These are phyloP conservation scores for Thaleichthys pacificus DNA, from an alignment of 2,797 vertebrate species.

Conservation along the genomic window DNA sequence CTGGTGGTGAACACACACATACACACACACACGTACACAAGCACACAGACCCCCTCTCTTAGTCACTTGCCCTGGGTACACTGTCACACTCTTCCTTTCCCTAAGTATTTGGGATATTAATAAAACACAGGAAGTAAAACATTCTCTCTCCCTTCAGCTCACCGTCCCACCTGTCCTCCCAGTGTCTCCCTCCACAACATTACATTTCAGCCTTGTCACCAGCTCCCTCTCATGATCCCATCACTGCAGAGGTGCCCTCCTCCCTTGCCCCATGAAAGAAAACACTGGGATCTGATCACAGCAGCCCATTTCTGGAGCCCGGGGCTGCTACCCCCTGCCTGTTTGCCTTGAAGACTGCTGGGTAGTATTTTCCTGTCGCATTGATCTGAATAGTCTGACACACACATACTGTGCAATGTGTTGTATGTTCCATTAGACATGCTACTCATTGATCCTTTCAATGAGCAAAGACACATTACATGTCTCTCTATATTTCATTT, in stretches of 20 bases:
- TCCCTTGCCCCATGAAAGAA: conserved; percentile 37
- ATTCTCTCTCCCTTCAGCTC: conserved; percentile 36
- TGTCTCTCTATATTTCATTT: too few relatives aligned
- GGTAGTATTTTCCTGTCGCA: not conserved
- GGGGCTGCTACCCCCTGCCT: too few relatives aligned
- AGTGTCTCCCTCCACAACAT: conserved; percentile 36
- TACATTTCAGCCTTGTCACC: conserved; percentile 13
- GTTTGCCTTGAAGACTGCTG: not conserved
- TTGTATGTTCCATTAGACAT: not conserved
- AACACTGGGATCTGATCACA: too few relatives aligned
- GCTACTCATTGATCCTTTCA: not conserved
- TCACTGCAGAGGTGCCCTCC: conserved; percentile 47
- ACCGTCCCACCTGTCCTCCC: conserved; percentile 39
- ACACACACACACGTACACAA: conserved; percentile 16
- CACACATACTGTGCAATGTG: not conserved
- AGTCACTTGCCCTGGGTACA: not conserved
- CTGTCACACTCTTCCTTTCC: not conserved
- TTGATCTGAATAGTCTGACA: not conserved
- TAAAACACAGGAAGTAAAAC: conserved; percentile 65
- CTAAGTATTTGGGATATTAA: conserved; percentile 62
- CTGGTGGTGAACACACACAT: too few relatives aligned
- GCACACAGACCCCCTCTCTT: not conserved
- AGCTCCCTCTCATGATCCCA: conserved; percentile 38
- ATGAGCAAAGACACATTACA: not conserved
- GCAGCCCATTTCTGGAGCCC: too few relatives aligned